These are phyloP conservation scores for Menidia beryllina DNA, from an alignment of 2,113 vertebrate species.

Conservation along the genomic window DNA sequence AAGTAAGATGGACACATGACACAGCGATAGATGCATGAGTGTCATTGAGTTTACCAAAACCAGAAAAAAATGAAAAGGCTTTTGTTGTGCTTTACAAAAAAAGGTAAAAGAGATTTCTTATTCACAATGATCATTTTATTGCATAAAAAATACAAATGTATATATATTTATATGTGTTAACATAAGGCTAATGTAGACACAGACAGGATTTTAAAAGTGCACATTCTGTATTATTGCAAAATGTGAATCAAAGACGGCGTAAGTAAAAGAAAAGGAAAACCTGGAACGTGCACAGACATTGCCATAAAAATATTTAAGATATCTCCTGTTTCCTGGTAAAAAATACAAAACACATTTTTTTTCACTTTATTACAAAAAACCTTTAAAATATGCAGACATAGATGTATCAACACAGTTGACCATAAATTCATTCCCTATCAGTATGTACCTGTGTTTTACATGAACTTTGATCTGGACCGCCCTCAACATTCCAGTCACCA, in stretches of 20 bases:
- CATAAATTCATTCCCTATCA: no score
- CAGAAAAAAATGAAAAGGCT: no score
- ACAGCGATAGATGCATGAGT: no score
- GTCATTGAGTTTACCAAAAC: no score
- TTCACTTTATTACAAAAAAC: not conserved
- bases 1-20: no score
- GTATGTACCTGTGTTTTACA: not conserved
- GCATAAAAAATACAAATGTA: not conserved
- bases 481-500: not conserved
- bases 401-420: no score
- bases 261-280: not conserved
- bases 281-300: not conserved
- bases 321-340: not conserved
- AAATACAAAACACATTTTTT: not conserved
- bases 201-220: not conserved
- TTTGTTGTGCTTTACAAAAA: no score
- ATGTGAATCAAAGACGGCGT: no score
- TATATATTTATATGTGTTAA: not conserved
- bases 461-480: not conserved
- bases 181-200: not conserved
- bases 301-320: not conserved
- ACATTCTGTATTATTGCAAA: no score
- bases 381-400: not conserved
- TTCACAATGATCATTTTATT: not conserved
- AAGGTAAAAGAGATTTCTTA: not conserved